Conservation (phyloP, 2,888 invertebrate genomes). For the Andricus quercusramuli region DNA sequence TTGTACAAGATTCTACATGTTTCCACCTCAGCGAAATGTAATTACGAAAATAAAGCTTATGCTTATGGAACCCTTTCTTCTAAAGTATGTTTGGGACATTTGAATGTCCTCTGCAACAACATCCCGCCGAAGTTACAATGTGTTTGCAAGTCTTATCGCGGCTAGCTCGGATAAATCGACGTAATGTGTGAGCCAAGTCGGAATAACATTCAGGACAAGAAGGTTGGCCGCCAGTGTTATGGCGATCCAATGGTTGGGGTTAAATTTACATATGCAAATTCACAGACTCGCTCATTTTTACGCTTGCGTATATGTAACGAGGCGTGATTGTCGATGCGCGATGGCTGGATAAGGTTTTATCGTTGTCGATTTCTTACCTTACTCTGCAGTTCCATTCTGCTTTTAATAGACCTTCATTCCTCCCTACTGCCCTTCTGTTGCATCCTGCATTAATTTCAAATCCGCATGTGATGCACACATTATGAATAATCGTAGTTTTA, state of each 20-base stretch:
- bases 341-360: conserved; percentile 26
- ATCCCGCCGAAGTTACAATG: neutral
- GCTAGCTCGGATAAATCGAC: conserved; percentile 6
- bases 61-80: neutral
- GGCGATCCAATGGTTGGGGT: conserved; percentile 12
- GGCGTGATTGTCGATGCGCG: conserved; percentile 18
- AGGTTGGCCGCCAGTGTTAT: conserved; percentile 6
- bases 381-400: neutral
- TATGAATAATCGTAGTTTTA: too few species aligned
- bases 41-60: neutral
- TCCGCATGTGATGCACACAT: too few species aligned
- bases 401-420: neutral
- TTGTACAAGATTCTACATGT: neutral
- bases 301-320: conserved; percentile 19
- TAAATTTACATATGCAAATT: conserved; percentile 37
- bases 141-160: conserved; percentile 5
- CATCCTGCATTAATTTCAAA: too few species aligned
- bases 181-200: conserved; percentile 16
- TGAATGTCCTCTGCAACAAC: neutral
- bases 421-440: neutral
- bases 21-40: neutral
- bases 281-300: conserved; percentile 34
- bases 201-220: conserved; percentile 7
- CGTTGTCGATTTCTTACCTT: conserved; percentile 21
- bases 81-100: neutral